Evolutionary conservation across 2,888 invertebrate species (phyloP).

Genomic region (Drosophila fungiperda): DNA sequence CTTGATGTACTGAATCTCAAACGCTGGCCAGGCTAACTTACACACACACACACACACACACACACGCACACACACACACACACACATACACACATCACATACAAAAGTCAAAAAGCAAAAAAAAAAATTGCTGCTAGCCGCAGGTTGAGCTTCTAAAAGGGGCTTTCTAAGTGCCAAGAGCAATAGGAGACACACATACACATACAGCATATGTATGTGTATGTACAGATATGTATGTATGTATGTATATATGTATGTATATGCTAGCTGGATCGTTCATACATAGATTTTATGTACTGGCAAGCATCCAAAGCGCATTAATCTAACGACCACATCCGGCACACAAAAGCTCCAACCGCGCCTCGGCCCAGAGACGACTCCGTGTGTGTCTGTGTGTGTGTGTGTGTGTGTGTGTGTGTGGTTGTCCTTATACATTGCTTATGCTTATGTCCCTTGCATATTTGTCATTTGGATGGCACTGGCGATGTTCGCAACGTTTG

Average conservation of each 20-base stretch:
- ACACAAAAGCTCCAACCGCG: slow-evolving; percentile 60
- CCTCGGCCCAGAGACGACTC: slow-evolving; percentile 23
- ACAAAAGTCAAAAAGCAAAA: slow-evolving; percentile 6
- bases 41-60: slow-evolving; percentile 3
- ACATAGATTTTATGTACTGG: slow-evolving; percentile 79
- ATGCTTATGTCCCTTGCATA: slow-evolving; percentile 80
- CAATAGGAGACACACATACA: slow-evolving; percentile 28
- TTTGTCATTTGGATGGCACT: slow-evolving; percentile 69
- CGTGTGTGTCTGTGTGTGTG: slow-evolving; percentile 2
- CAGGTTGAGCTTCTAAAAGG: slow-evolving; percentile 17
- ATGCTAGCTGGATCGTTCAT: slow-evolving; percentile 44
- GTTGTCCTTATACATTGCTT: slow-evolving; percentile 74
- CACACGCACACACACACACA: slow-evolving; percentile 4
- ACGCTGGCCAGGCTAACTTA: slow-evolving; percentile 22
- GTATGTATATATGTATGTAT: slow-evolving; percentile 11
- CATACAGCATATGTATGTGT: slow-evolving; percentile 4
- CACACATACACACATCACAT: slow-evolving; percentile 3
- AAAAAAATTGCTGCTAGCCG: slow-evolving; percentile 20
- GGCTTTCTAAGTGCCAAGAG: slow-evolving; percentile 24
- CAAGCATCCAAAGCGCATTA: slow-evolving; percentile 79
- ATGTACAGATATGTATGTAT: slow-evolving; percentile 5
- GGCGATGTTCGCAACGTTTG: slow-evolving; percentile 59
- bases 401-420: slow-evolving; percentile 28
- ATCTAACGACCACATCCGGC: slow-evolving; percentile 79
- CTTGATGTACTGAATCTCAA: slow-evolving; percentile 44